These are phyloP conservation scores for Falco berigora DNA, from an alignment of 2,797 vertebrate genomes.

Conservation along the genomic window DNA sequence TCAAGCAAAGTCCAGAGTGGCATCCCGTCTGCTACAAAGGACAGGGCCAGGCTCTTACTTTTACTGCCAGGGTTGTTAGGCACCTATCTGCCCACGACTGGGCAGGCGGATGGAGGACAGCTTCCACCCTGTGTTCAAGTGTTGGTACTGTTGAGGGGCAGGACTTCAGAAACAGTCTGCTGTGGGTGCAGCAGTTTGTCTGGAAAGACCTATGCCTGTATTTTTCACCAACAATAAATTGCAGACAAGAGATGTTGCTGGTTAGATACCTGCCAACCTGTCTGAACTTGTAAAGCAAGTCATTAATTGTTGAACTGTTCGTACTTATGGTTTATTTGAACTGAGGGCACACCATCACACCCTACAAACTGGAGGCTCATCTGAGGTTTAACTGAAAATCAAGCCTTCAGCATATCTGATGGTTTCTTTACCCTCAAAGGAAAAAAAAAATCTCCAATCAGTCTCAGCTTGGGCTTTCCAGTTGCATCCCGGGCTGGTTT, in stretches of 20 bases:
- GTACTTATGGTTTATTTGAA: background rate
- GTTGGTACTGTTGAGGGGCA: background rate
- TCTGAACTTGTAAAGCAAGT: background rate
- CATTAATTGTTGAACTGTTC: background rate
- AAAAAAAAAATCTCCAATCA: background rate
- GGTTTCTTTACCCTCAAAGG: background rate
- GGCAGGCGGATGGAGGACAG: background rate
- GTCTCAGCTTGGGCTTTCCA: background rate
- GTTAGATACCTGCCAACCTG: slow-evolving; percentile 7
- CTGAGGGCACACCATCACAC: background rate
- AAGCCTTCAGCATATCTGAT: background rate
- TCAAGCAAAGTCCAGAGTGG: background rate
- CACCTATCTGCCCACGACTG: fast-evolving
- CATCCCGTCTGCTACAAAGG: background rate
- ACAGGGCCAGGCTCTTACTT: background rate
- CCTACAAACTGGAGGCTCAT: background rate
- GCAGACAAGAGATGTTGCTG: slow-evolving; percentile 5
- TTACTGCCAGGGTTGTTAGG: background rate
- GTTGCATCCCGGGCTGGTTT: background rate
- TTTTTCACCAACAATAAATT: background rate
- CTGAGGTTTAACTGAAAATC: background rate
- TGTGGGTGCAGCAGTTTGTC: background rate
- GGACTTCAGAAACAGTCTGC: background rate
- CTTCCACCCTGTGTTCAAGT: background rate
- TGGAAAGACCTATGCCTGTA: background rate